Conservation (phyloP, 2,797 vertebrate genomes). For the Leptodactylus fallax region DNA sequence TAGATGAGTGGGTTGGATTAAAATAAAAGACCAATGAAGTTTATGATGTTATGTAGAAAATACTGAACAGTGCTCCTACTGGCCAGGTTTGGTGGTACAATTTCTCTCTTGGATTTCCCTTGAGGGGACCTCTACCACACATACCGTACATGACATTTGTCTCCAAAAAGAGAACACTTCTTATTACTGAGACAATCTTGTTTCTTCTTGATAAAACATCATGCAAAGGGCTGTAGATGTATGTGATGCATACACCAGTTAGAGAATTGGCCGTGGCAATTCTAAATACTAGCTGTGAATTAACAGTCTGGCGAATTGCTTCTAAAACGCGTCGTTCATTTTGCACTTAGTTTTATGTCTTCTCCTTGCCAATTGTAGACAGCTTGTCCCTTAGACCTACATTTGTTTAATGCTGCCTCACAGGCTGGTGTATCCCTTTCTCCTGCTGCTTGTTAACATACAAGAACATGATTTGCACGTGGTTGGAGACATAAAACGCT, state of each 20-base stretch:
- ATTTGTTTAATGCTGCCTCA: conserved; percentile 76
- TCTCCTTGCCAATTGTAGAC: conserved; percentile 73
- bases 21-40: no score
- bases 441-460: conserved; percentile 66
- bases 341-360: conserved; percentile 72
- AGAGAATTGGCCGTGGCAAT: conserved; percentile 17
- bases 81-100: no score
- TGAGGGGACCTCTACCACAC: no score
- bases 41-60: no score
- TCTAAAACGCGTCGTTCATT: conserved; percentile 72
- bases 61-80: no score
- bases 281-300: conserved; percentile 66
- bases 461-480: conserved; percentile 70
- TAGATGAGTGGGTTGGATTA: no score
- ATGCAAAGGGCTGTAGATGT: background rate
- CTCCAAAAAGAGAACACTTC: background rate
- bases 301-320: conserved; percentile 70
- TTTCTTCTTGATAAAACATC: conserved; percentile 5
- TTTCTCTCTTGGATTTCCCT: no score
- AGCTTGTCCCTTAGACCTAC: conserved; percentile 76
- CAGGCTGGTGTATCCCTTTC: conserved; percentile 73
- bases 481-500: conserved; percentile 69
- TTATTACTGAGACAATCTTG: background rate
- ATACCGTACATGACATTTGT: background rate
- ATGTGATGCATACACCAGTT: background rate